Evolutionary conservation across 2,113 vertebrate genomes (phyloP), one percentile per base, ranked within the genome.

Genomic region (Siniperca knerii): DNA sequence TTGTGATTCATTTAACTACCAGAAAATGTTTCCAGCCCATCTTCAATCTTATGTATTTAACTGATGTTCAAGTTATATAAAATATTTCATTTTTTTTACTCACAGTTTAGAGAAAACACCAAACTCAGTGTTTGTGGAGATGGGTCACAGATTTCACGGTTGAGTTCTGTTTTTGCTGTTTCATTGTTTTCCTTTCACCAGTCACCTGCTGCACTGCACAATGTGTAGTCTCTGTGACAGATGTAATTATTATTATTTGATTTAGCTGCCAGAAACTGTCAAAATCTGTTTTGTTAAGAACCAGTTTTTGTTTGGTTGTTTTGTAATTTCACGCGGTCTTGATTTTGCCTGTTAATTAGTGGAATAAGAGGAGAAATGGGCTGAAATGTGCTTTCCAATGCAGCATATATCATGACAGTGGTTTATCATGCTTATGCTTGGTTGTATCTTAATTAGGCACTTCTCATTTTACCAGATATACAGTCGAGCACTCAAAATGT

Each of bases 271-370:
- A 92, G 92, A 92, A 96, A 81, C 96, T 97, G 96, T 96, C 97
- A 97, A 93, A 88, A 93, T 93, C 91, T 61, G 77, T 93, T 94
- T 91, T 93, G 92, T 94, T 96, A 95, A 94, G 94, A 92, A 84
- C 70, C 93, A 81, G 95, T 96, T 95, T 97, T 96, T 95, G 95
- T 96, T 95, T 79, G 83, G 33, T n/a, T 62, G 79, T 76, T 70
- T 95, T 95, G 94, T 96, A 96, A 97, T 97, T 97, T 96, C 96
- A 96, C 93, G 95, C 95, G 95, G 96, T 92, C 94, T 88, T 96
- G 96, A 96, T 96, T 96, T 89, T 82, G 94, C 96, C 96, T 94
- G 96, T 93, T 95, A 97, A 96, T 97, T 98, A 97, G 97, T 95
- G 93, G 90, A 96, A 95, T 96, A 96, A 96, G 96, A 96, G 96